Evolutionary conservation across 2,888 invertebrate species (phyloP).

Genomic region (Pseudanteris insignis): DNA sequence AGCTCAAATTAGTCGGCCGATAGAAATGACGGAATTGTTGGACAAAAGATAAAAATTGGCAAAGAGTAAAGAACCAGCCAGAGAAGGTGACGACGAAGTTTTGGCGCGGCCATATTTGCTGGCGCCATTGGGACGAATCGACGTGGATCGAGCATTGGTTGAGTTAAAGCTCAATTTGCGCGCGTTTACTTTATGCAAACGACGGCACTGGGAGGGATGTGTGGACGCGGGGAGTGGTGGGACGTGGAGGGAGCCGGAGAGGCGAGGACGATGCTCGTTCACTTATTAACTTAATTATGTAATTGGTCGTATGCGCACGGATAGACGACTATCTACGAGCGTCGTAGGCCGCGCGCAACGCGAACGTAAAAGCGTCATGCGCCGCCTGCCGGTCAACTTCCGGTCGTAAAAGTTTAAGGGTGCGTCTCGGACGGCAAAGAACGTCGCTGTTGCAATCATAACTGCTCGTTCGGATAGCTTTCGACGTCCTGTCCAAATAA

Average conservation of each 20-base stretch:
- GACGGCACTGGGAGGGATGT: constrained; percentile 2
- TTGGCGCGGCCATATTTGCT: constrained; percentile 17
- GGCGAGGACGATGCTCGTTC: constrained; percentile 42
- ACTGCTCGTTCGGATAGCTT: constrained; percentile 13
- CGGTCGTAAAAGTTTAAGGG: constrained; percentile 58
- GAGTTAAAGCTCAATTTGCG: constrained; percentile 35
- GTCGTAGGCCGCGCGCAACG: constrained; percentile 31
- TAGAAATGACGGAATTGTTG: too few relatives aligned
- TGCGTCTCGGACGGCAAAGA: constrained; percentile 45
- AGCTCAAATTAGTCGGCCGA: too few relatives aligned
- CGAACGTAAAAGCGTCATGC: constrained; percentile 37
- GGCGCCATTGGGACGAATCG: constrained; percentile 27
- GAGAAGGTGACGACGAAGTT: too few relatives aligned
- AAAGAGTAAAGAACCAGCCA: too few relatives aligned
- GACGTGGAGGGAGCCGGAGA: not conserved
- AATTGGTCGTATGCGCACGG: constrained; percentile 47
- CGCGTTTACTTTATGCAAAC: constrained; percentile 32
- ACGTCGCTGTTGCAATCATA: constrained; percentile 27
- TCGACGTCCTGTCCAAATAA: constrained; percentile 12
- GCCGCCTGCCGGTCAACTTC: constrained; percentile 55
- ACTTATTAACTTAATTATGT: constrained; percentile 51
- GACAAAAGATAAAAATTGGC: too few relatives aligned
- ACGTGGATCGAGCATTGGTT: constrained; percentile 27
- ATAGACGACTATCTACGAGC: constrained; percentile 38
- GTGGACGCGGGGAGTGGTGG: not conserved